Percentiles rank a stretch among this genome's conserved stretches.
phyloP scores from a whole-genome alignment of 2,888 invertebrate genomes.

The Synergus laeviventris region DNA sequence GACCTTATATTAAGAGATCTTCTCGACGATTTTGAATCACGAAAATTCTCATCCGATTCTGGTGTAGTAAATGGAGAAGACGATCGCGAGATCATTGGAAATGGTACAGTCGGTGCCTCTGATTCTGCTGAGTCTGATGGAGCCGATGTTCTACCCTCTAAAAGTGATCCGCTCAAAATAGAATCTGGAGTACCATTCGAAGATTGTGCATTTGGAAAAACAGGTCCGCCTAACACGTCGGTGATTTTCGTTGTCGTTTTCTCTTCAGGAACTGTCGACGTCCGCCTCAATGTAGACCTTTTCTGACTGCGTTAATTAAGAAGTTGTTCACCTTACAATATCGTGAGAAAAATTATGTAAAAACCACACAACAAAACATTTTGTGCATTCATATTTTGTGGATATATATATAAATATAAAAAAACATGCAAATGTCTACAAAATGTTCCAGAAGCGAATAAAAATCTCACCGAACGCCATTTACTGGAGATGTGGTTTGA shows the following conservation, averaged over 20 bases:
- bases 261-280: conserved; percentile 68
- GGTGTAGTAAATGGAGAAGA: conserved; percentile 51
- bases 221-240: conserved; percentile 56
- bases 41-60: conserved; percentile 37
- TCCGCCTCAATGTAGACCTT: conserved; percentile 59
- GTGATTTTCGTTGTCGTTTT: conserved; percentile 44
- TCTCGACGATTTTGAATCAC: conserved; percentile 16
- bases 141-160: conserved; percentile 58
- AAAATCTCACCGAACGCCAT: conserved; percentile 44
- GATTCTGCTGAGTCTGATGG: conserved; percentile 67
- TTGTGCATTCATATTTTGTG: not conserved
- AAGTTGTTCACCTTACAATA: conserved; percentile 36
- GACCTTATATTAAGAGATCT: conserved; percentile 2
- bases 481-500: conserved; percentile 61
- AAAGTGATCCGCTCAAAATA: conserved; percentile 61
- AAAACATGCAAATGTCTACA: not conserved
- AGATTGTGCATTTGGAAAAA: conserved; percentile 56
- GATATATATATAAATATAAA: not conserved
- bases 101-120: conserved; percentile 59
- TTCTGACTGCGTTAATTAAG: conserved; percentile 42
- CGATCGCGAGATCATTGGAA: conserved; percentile 59
- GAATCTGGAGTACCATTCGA: conserved; percentile 67
- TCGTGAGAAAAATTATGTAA: conserved; percentile 10
- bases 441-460: not conserved
- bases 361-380: conserved; percentile 31